Evolutionary conservation across 1,140 invertebrate genomes (phyloP).

Genomic region (Chlorops oryzae): DNA sequence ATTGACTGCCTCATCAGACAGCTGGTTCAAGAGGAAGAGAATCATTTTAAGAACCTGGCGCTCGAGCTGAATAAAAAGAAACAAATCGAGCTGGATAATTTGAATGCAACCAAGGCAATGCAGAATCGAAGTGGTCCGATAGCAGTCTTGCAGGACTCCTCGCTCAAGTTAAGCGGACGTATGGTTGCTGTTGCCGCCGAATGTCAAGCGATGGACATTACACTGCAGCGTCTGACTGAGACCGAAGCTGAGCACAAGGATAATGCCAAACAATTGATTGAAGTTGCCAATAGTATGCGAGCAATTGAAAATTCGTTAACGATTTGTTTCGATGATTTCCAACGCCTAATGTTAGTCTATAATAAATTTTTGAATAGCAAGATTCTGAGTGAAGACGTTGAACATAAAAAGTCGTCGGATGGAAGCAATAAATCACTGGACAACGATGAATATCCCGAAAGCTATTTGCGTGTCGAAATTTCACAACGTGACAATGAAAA

Average conservation of each 20-base stretch:
- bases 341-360: constrained; percentile 42
- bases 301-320: constrained; percentile 39
- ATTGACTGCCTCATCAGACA: constrained; percentile 37
- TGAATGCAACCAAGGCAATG: constrained; percentile 26
- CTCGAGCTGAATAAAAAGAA: constrained; percentile 34
- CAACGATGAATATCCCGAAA: constrained; percentile 33
- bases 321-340: constrained; percentile 43
- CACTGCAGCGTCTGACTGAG: constrained; percentile 33
- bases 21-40: constrained; percentile 40
- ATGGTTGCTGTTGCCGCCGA: constrained; percentile 45
- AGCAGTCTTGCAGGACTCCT: constrained; percentile 39
- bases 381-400: constrained; percentile 20
- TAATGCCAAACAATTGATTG: constrained; percentile 34
- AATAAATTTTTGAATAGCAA: constrained; percentile 44
- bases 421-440: not conserved
- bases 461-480: constrained; percentile 37
- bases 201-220: constrained; percentile 39
- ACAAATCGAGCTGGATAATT: constrained; percentile 31
- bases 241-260: constrained; percentile 33
- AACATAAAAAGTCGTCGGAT: constrained; percentile 10
- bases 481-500: constrained; percentile 31
- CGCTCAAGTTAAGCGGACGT: constrained; percentile 39
- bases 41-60: constrained; percentile 39
- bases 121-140: constrained; percentile 33
- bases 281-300: constrained; percentile 41